These are phyloP conservation scores for Julus scandinavius DNA, from an alignment of 2,888 invertebrate genomes.

Conservation along the genomic window DNA sequence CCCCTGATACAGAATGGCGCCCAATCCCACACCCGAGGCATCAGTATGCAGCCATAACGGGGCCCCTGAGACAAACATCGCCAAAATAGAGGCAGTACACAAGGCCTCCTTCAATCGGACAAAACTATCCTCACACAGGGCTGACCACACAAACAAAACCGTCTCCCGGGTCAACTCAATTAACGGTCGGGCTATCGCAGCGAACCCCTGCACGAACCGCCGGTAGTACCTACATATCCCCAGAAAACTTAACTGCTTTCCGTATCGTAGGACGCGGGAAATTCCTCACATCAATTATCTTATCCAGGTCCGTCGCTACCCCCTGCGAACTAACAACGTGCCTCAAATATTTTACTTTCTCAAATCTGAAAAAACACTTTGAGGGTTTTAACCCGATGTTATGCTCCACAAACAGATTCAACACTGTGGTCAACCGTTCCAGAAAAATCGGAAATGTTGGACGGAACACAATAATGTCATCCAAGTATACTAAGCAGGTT, in stretches of 20 bases:
- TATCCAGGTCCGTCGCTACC: background rate
- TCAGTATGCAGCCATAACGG: too few species aligned
- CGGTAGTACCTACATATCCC: background rate
- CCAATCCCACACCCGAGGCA: too few species aligned
- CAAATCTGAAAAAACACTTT: background rate
- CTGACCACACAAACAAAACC: too few species aligned
- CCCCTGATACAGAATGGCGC: too few species aligned
- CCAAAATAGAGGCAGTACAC: too few species aligned
- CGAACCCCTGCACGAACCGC: background rate
- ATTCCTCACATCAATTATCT: background rate
- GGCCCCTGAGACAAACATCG: too few species aligned
- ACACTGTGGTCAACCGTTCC: too few species aligned
- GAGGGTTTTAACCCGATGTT: background rate
- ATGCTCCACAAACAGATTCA: background rate
- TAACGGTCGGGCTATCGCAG: background rate
- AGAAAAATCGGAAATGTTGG: background rate
- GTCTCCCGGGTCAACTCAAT: background rate
- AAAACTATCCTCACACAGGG: too few species aligned
- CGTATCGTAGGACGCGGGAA: background rate
- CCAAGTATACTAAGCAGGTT: background rate
- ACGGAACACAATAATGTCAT: background rate
- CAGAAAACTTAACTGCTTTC: background rate
- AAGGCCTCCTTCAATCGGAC: too few species aligned
- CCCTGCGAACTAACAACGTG: background rate
- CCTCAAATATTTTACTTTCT: background rate